Base-by-base conservation (phyloP, 2,113 vertebrate species). In the Hydropotes inermis region DNA sequence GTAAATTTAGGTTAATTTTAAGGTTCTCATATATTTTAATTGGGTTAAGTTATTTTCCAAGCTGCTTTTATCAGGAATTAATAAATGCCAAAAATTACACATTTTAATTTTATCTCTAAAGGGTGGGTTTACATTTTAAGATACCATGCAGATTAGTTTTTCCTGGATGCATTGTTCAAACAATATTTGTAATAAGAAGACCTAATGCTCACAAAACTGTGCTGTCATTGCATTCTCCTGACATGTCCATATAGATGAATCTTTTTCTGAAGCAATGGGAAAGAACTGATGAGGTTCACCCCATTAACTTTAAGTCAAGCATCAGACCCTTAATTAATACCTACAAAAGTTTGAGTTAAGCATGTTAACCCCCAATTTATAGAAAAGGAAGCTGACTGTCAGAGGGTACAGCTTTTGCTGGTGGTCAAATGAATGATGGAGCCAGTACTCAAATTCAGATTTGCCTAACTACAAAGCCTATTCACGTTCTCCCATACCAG, bases 1-100 rank as follows among this genome's bases (percentile, higher is more conserved):
- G 57, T 88, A 85, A 94, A 95, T 85, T 95, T 96, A 96, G 61
- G 25, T 89, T 97, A 91, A 87, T 98, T 93, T 96, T 95, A 90
- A 92, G 23, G 45, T 88, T 94, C 58, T 94, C 64, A 95, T 94
- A 21, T 70, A 81, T 88, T 98, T 97, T 92, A 64, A 93, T 3
- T 96, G 27, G 58, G 28, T 96, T 96, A 93, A 95, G 58, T 81
- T 82, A 92, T 74, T 97, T 97, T 91, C 33, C 6, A 85, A 94
- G 81, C 21, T 98, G 17, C 54, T 78, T 95, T 96, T 83, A 27
- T 91, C n/a, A 91, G 50, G 28, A 97, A 94, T 86, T 23, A 47
- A 60, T 86, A 95, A 94, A 2, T 78, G 57, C 52, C 11, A 6
- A 95, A 95, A 92, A 87, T 50, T 81, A 61, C 30, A 39, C 10